These are phyloP conservation scores for Nerophis lumbriciformis DNA, from an alignment of 2,113 vertebrate genomes.

Conservation along the genomic window DNA sequence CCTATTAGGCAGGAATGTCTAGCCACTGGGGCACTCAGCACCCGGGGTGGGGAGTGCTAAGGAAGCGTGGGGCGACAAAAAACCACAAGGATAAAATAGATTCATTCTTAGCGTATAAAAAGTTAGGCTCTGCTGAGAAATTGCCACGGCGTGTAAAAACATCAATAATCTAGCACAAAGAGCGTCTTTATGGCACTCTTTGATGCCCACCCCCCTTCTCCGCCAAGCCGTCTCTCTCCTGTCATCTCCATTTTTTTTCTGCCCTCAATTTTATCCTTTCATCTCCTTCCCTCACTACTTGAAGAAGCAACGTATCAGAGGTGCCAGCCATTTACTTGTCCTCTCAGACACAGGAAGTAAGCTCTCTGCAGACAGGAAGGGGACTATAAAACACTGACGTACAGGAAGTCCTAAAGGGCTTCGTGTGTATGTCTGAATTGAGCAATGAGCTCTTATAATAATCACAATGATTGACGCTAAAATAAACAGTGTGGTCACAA, in stretches of 20 bases:
- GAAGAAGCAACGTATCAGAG: conserved; percentile 61
- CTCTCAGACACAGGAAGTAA: conserved; percentile 68
- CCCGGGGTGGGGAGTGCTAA: conserved; percentile 26
- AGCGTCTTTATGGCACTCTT: conserved; percentile 64
- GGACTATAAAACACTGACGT: conserved; percentile 70
- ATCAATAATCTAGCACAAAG: conserved; percentile 70
- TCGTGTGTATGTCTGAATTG: conserved; percentile 40
- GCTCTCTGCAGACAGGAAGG: conserved; percentile 67
- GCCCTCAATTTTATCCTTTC: conserved; percentile 63
- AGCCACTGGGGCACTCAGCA: conserved; percentile 66
- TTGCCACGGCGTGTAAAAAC: conserved; percentile 64
- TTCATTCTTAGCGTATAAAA: conserved; percentile 67
- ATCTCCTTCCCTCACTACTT: conserved; percentile 54
- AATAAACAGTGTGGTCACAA: conserved; percentile 6
- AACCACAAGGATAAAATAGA: conserved; percentile 69
- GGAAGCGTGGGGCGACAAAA: conserved; percentile 38
- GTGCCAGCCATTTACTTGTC: conserved; percentile 68
- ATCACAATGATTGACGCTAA: conserved; percentile 22
- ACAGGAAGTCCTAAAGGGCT: conserved; percentile 64
- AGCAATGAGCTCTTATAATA: conserved; percentile 21
- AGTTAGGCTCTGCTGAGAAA: conserved; percentile 63
- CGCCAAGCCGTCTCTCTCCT: conserved; percentile 61
- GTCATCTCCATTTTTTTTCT: conserved; percentile 67
- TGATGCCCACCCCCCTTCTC: conserved; percentile 54
- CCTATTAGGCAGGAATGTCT: conserved; percentile 74